Evolutionary conservation across 2,113 vertebrate genomes (phyloP), one percentile per base, ranked within the genome.

Genomic region (Melierax canorus): DNA sequence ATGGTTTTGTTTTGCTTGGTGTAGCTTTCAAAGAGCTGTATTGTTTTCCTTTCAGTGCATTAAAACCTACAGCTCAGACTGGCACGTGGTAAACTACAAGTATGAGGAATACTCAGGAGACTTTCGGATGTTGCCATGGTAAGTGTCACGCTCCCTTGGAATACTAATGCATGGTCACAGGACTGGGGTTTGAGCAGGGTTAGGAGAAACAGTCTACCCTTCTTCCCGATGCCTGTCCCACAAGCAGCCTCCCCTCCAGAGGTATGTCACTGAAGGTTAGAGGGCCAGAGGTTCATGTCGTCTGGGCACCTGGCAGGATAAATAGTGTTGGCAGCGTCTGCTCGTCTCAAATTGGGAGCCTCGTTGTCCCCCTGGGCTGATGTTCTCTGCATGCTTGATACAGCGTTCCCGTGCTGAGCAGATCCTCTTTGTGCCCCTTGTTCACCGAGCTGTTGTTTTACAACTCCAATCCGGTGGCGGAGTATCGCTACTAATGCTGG

Each of bases 101-200:
- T 99, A 99, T 53, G 99, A 99, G 95, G 99, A 99, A 56, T 99
- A 99, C 97, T 99, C 99, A 1, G 99, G 99, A 27, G 99, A 99
- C 97, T 99, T 99, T 97, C 99, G 99, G 93, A 98, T 98, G 98
- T 97, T 99, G 97, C 99, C 99, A 4, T 99, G 99, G 99, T 99
- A 98, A 98, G 99, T 86, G 63, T 34, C 0, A 0, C 2, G 13
- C 68, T 91, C 76, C 84, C 48, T 84, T 53, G 79, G 83, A 91
- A 82, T 95, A 72, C 86, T 76, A 29, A 91, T 78, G 12, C 7
- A 1, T 10, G 60, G 63, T 75, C 73, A 36, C 60, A 36, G 53
- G 68, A 3, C 51, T 39, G 51, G 19, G 36, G 36, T 46, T 89
- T 71, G 64, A 10, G 60, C 51, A 39, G 66, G 64, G 45, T 88